Conservation (phyloP, 2,888 invertebrate genomes). For the Lasioglossum villosulum region DNA sequence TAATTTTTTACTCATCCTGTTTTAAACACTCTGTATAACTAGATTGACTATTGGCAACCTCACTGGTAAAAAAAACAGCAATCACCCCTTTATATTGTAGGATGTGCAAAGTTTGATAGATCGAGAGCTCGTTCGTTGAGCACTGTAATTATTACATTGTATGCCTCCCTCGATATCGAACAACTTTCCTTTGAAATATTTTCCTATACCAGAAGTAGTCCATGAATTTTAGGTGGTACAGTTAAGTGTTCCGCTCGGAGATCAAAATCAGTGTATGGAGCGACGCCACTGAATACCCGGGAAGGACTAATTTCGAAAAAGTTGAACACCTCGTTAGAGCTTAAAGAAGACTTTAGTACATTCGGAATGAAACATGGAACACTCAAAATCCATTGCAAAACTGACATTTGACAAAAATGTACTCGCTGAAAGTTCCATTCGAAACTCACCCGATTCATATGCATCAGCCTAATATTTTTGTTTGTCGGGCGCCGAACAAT, state of each 20-base stretch:
- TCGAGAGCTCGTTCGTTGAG: too few relatives aligned
- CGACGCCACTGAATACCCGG: neutral
- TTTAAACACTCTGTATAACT: too few relatives aligned
- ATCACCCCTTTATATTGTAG: neutral
- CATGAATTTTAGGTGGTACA: neutral
- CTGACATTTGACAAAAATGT: neutral
- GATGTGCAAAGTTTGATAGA: too few relatives aligned
- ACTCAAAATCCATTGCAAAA: neutral
- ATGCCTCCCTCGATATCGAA: neutral
- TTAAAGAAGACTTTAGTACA: neutral
- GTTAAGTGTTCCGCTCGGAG: neutral
- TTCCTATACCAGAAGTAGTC: neutral
- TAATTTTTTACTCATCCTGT: too few relatives aligned
- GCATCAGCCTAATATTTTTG: constrained; percentile 64
- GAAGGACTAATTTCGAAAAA: neutral
- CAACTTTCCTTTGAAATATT: neutral
- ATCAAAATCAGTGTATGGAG: neutral
- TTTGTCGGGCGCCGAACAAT: constrained; percentile 71
- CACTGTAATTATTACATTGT: neutral
- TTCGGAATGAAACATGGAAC: neutral
- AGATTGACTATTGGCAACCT: too few relatives aligned
- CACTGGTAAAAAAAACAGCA: too few relatives aligned
- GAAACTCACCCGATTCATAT: neutral
- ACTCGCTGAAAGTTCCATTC: neutral
- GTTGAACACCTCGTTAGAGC: neutral